Percentiles rank a stretch among this genome's conserved stretches.
phyloP scores from a whole-genome alignment of 1,140 invertebrate genomes.

The Halesus radiatus region DNA sequence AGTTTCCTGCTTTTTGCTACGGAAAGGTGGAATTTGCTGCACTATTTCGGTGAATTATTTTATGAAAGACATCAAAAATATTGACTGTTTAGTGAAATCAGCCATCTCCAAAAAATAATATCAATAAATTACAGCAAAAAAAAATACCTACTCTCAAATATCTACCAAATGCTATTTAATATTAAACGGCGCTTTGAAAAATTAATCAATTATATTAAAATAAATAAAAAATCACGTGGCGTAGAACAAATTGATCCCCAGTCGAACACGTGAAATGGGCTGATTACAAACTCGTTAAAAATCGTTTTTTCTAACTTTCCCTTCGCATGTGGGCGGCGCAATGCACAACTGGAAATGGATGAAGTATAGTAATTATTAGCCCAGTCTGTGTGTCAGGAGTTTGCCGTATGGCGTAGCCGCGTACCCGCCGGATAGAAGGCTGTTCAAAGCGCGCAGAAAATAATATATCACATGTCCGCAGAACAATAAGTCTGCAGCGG shows the following conservation, averaged over 20 bases:
- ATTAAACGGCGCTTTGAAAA: too few relatives aligned
- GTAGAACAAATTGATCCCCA: neutral
- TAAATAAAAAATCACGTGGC: too few relatives aligned
- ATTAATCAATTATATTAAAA: too few relatives aligned
- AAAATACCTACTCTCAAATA: too few relatives aligned
- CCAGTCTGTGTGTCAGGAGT: neutral
- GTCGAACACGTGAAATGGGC: neutral
- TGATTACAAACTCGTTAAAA: constrained; percentile 1
- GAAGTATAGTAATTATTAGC: neutral
- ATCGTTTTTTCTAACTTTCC: constrained; percentile 5
- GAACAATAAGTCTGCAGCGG: constrained; percentile 44
- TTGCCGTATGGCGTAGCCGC: neutral
- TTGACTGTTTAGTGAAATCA: too few relatives aligned
- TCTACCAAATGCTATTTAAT: too few relatives aligned
- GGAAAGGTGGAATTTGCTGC: too few relatives aligned
- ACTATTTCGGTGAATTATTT: too few relatives aligned
- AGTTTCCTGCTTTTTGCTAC: too few relatives aligned
- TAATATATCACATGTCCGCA: constrained; percentile 49
- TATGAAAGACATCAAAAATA: too few relatives aligned
- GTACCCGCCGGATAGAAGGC: neutral
- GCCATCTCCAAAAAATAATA: too few relatives aligned
- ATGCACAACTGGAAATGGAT: neutral
- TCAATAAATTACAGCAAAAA: too few relatives aligned
- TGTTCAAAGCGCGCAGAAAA: constrained; percentile 31
- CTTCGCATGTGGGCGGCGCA: neutral